These are phyloP conservation scores for Pongo pygmaeus DNA, from an alignment of 2,113 vertebrate species.

Conservation along the genomic window DNA sequence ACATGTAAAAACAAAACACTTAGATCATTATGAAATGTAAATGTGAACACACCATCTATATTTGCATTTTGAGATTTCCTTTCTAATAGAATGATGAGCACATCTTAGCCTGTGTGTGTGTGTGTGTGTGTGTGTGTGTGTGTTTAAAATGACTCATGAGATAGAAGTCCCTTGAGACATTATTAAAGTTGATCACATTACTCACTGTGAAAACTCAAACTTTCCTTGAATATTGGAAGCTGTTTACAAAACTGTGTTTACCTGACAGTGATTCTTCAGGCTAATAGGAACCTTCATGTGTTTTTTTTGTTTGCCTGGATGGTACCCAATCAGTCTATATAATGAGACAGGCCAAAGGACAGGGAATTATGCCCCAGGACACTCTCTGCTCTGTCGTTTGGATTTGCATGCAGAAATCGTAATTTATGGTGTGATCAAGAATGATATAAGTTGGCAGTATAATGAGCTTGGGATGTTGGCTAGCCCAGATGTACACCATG, in stretches of 20 bases:
- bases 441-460: constrained; percentile 53
- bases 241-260: constrained; percentile 34
- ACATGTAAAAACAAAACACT: not conserved
- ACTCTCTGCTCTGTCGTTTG: not conserved
- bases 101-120: not conserved
- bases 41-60: not conserved
- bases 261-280: constrained; percentile 41
- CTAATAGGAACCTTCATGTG: constrained; percentile 52
- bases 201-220: constrained; percentile 36
- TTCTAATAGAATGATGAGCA: constrained; percentile 11
- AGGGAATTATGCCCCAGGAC: constrained; percentile 11
- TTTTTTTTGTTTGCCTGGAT: constrained; percentile 37
- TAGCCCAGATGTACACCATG: constrained; percentile 14
- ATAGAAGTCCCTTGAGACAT: not conserved
- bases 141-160: not conserved
- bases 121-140: not conserved
- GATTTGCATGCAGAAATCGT: constrained; percentile 58
- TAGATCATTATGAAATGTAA: not conserved
- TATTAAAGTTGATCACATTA: constrained; percentile 43
- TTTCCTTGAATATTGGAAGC: constrained; percentile 20
- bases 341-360: constrained; percentile 64
- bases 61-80: constrained; percentile 42
- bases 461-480: constrained; percentile 41
- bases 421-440: constrained; percentile 53
- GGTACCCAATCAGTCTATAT: constrained; percentile 52